A percentile compares a stretch with the other conserved stretches of the same genome.
These are phyloP conservation scores for Phyllotreta cruciferae DNA, from an alignment of 2,888 invertebrate species.

Conservation along the genomic window DNA sequence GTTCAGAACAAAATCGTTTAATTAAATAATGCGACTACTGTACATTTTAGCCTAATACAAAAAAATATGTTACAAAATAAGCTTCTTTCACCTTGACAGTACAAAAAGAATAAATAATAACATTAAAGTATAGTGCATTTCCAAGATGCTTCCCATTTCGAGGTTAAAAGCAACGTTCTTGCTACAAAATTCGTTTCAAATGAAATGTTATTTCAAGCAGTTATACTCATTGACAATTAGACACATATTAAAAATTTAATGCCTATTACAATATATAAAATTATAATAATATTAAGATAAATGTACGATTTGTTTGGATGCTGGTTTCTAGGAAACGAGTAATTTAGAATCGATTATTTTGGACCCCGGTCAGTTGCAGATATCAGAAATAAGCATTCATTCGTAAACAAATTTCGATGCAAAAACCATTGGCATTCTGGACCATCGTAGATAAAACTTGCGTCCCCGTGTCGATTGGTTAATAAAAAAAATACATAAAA, in stretches of 20 bases:
- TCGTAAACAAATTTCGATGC: neutral
- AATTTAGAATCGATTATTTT: no score
- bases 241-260: no score
- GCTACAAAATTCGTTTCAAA: neutral
- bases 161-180: no score
- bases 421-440: neutral
- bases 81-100: constrained; percentile 36
- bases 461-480: constrained; percentile 17
- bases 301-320: no score
- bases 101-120: constrained; percentile 43
- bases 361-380: no score
- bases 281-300: no score
- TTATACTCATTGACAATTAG: no score
- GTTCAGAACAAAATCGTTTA: constrained; percentile 34
- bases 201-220: no score
- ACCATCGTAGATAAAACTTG: constrained; percentile 3
- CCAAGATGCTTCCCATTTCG: constrained; percentile 19
- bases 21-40: constrained; percentile 49
- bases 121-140: constrained; percentile 39
- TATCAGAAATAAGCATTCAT: no score
- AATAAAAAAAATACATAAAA: constrained; percentile 32
- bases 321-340: no score
- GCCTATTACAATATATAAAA: no score
- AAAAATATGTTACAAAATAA: constrained; percentile 48
- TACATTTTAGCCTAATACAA: constrained; percentile 47